Conservation (phyloP, 2,888 invertebrate genomes). For the Latrodectus hesperus region DNA sequence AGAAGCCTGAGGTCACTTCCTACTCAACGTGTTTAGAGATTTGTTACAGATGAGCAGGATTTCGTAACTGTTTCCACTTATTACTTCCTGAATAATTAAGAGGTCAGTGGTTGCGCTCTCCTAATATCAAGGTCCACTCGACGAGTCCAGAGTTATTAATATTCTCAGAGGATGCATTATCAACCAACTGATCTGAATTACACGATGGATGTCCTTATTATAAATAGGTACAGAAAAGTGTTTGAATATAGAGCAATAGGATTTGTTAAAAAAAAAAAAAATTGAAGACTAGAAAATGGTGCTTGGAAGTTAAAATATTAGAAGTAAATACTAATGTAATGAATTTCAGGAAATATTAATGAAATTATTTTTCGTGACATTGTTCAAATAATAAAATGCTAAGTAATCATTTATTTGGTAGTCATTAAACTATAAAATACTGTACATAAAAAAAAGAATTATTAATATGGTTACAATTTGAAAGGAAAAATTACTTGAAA, state of each 20-base stretch:
- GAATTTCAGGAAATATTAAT: no score
- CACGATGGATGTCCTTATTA: not conserved
- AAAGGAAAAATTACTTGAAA: no score
- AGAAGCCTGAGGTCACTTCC: not conserved
- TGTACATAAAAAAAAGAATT: no score
- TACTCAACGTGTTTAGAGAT: not conserved
- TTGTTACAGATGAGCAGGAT: not conserved
- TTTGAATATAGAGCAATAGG: not conserved
- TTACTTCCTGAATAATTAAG: constrained; percentile 17
- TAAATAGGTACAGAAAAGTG: not conserved
- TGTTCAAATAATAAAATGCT: no score
- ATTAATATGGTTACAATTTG: no score
- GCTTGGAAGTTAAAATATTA: not conserved
- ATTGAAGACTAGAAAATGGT: not conserved
- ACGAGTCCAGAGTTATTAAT: not conserved
- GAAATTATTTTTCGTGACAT: no score
- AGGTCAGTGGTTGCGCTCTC: constrained; percentile 2
- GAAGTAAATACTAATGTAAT: no score
- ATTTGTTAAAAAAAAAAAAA: not conserved
- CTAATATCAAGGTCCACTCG: constrained; percentile 10
- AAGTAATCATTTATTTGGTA: no score
- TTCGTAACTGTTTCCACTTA: not conserved
- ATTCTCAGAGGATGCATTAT: not conserved
- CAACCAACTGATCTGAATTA: not conserved
- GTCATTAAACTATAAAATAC: no score